These are phyloP conservation scores for Xenus cinereus DNA, from an alignment of 2,113 vertebrate genomes.

Conservation along the genomic window DNA sequence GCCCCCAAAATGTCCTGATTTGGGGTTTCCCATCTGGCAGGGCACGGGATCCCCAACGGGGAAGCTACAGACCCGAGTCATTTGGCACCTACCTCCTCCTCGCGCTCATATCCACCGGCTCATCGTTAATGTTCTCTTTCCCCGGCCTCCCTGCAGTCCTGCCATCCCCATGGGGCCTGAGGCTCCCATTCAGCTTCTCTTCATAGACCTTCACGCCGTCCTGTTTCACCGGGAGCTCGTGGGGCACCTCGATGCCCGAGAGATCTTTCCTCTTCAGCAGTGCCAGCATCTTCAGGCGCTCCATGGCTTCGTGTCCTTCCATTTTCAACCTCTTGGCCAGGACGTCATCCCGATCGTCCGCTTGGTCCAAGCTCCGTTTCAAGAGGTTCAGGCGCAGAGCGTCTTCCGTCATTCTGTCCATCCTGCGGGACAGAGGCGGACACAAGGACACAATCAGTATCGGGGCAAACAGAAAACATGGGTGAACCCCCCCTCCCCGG, in stretches of 20 bases:
- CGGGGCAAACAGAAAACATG: background rate
- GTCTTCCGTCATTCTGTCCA: conserved; percentile 97
- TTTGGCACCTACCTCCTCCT: conserved; percentile 83
- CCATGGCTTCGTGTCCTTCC: conserved; percentile 98
- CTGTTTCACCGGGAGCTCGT: conserved; percentile 74
- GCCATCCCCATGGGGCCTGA: conserved; percentile 74
- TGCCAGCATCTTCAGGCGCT: conserved; percentile 95
- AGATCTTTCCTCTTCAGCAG: conserved; percentile 95
- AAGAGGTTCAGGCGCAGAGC: conserved; percentile 91
- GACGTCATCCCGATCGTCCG: conserved; percentile 90
- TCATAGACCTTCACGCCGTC: conserved; percentile 80
- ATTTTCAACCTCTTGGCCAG: conserved; percentile 93
- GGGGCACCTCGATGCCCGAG: conserved; percentile 81
- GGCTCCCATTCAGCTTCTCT: conserved; percentile 81
- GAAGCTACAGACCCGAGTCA: background rate
- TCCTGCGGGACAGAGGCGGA: conserved; percentile 69
- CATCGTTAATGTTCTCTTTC: conserved; percentile 93
- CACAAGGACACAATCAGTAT: background rate
- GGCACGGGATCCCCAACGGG: background rate
- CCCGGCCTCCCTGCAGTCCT: conserved; percentile 81
- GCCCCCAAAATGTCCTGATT: background rate
- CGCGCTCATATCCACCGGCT: conserved; percentile 97
- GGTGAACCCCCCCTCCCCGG: background rate
- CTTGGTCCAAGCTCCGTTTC: conserved; percentile 89
- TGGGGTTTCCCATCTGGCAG: background rate